These are phyloP conservation scores for Hystrix cristata DNA, from an alignment of 2,113 vertebrate genomes.

Conservation along the genomic window DNA sequence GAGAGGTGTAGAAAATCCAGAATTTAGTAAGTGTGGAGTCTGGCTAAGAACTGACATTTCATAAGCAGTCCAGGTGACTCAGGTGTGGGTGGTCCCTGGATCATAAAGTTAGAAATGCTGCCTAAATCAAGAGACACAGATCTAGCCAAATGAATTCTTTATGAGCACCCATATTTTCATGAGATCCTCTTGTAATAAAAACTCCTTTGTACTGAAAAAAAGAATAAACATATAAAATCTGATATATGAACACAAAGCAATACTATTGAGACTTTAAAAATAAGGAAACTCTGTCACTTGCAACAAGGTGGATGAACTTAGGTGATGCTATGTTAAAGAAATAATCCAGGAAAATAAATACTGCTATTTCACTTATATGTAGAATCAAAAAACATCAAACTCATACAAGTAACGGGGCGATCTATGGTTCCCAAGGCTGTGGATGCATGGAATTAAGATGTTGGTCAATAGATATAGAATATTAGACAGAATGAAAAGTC, in stretches of 20 bases:
- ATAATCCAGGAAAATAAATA: not conserved
- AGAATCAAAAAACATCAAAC: not conserved
- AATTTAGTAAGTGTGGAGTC: not conserved
- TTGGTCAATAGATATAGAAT: not conserved
- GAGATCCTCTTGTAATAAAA: conserved; percentile 64
- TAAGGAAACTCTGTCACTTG: not conserved
- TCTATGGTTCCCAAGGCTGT: not conserved
- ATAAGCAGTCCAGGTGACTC: not conserved
- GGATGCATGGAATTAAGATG: not conserved
- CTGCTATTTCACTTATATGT: not conserved
- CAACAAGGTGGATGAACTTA: not conserved
- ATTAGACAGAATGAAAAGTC: not conserved
- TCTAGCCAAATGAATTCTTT: not conserved
- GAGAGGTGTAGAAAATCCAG: not conserved
- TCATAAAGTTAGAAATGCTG: not conserved
- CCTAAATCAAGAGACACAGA: not conserved
- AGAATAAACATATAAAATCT: not conserved
- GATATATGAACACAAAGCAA: not conserved
- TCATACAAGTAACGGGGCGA: not conserved
- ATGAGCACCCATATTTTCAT: conserved; percentile 27
- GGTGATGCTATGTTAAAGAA: not conserved
- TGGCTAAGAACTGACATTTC: not conserved
- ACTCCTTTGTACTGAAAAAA: not conserved
- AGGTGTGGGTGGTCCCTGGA: not conserved
- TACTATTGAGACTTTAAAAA: not conserved